Evolutionary conservation across 2,888 invertebrate species (phyloP).

Genomic region (Chaetogeoica ovagalla): DNA sequence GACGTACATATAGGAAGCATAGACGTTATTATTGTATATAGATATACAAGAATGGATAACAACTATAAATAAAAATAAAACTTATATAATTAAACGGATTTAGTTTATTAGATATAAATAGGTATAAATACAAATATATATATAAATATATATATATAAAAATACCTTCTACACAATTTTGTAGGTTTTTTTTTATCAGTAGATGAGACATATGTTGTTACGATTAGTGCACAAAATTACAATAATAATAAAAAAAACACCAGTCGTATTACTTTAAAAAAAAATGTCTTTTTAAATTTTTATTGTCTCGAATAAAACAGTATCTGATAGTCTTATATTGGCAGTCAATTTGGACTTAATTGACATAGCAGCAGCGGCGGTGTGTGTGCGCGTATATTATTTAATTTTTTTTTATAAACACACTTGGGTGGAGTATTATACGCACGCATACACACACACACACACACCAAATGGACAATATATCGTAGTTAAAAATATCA

Average conservation of each 20-base stretch:
- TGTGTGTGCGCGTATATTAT: background rate
- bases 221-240: slow-evolving; percentile 20
- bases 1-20: no score
- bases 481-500: slow-evolving; percentile 28
- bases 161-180: slow-evolving; percentile 8
- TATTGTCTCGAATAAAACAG: slow-evolving; percentile 35
- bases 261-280: slow-evolving; percentile 27
- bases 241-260: slow-evolving; percentile 35
- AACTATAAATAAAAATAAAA: background rate
- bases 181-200: slow-evolving; percentile 14
- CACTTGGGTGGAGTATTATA: background rate
- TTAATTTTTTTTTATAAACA: background rate
- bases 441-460: background rate
- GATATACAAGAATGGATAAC: background rate
- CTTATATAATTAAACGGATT: slow-evolving; percentile 18
- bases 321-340: slow-evolving; percentile 52
- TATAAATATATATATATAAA: background rate
- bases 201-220: background rate
- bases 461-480: slow-evolving; percentile 6
- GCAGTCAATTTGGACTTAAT: slow-evolving; percentile 52
- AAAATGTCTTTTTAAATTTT: slow-evolving; percentile 36
- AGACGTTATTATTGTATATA: no score
- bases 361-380: slow-evolving; percentile 17
- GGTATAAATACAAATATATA: slow-evolving; percentile 20
- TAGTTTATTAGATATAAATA: slow-evolving; percentile 24